Conservation (phyloP, 2,888 invertebrate genomes). For the Cheilosia scutellata region DNA sequence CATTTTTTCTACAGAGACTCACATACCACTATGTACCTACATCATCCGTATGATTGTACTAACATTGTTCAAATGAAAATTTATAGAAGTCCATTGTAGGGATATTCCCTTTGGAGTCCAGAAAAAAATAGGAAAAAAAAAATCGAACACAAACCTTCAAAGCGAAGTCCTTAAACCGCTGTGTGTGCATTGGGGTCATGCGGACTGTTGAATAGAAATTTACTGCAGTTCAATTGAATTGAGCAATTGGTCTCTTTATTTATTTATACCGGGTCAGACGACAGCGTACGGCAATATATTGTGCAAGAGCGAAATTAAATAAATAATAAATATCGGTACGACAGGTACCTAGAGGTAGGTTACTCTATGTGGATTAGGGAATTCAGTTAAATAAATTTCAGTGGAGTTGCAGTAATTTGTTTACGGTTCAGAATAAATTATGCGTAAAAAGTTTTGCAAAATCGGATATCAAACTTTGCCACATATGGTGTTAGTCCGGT, state of each 20-base stretch:
- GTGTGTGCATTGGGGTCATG: not conserved
- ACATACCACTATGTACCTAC: not conserved
- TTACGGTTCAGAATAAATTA: slow-evolving; percentile 18
- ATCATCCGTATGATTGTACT: not conserved
- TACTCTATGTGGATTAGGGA: not conserved
- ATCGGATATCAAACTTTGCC: not conserved
- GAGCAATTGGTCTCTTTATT: slow-evolving; percentile 32
- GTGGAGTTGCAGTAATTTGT: not conserved
- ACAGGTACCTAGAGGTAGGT: not conserved
- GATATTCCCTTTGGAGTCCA: not conserved
- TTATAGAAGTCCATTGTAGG: not conserved
- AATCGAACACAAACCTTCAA: not conserved
- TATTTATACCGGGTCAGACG: slow-evolving; percentile 16
- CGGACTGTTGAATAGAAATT: slow-evolving; percentile 28
- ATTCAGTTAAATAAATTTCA: slow-evolving; percentile 13
- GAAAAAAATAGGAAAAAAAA: not conserved
- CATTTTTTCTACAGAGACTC: not conserved
- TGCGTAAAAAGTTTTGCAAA: not conserved
- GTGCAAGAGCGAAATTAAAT: slow-evolving; percentile 15
- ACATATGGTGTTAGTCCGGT: not conserved
- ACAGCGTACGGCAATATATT: slow-evolving; percentile 7
- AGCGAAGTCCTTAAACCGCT: not conserved
- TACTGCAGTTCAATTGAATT: slow-evolving; percentile 28
- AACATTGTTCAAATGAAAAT: slow-evolving; percentile 9
- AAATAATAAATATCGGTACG: slow-evolving; percentile 22